Conservation (phyloP, 2,113 vertebrate species). For the Nycticryphes semicollaris region DNA sequence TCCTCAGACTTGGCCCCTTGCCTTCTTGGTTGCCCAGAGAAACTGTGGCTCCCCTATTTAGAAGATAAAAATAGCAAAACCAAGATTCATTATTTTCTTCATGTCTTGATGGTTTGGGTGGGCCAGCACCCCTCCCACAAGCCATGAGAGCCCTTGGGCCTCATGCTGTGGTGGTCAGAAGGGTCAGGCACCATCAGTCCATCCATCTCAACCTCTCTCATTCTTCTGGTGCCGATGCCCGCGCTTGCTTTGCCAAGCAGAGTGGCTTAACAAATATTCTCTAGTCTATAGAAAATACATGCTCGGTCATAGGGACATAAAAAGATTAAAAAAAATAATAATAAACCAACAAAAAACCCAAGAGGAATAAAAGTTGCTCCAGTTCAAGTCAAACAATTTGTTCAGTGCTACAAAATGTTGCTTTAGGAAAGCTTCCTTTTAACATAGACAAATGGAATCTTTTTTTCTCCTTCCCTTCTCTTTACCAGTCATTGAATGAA, state of each 20-base stretch:
- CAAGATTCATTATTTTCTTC: background rate
- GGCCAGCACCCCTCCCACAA: background rate
- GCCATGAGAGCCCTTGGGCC: background rate
- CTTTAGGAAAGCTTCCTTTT: slow-evolving; percentile 31
- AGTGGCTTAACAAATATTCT: background rate
- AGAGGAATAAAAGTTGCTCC: background rate
- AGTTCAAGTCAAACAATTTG: slow-evolving; percentile 10
- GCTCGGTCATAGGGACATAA: background rate
- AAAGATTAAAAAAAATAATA: background rate
- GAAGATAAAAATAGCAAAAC: background rate
- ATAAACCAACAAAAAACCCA: too few relatives aligned
- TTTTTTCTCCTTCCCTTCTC: slow-evolving; percentile 29
- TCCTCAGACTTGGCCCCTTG: background rate
- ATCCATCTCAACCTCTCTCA: background rate
- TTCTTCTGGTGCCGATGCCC: background rate
- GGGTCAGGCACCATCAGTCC: background rate
- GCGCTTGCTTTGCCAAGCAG: background rate
- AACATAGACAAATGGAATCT: background rate
- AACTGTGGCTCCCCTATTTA: too few relatives aligned
- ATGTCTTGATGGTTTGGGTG: background rate
- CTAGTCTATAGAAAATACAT: background rate
- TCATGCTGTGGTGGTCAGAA: background rate
- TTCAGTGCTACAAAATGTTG: slow-evolving; percentile 7
- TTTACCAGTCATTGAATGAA: slow-evolving; percentile 47
- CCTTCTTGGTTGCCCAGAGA: background rate